Percentiles rank a stretch among this genome's conserved stretches.
Evolutionary conservation across 2,888 invertebrate species (phyloP).

Genomic region (Drosophila emarginata): DNA sequence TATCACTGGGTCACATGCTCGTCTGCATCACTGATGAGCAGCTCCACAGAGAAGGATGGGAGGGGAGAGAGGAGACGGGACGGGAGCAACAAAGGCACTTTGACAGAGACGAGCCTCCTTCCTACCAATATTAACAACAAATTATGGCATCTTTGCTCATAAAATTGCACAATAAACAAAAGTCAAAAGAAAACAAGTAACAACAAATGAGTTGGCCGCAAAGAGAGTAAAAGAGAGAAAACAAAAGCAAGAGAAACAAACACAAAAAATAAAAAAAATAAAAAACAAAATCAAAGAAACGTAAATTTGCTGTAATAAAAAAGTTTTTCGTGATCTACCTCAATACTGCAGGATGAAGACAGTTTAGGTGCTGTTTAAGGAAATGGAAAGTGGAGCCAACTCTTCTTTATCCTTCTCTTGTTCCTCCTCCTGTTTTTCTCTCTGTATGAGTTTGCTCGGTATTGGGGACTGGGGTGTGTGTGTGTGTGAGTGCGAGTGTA

Average conservation of each 20-base stretch:
- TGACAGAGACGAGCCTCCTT: constrained; percentile 42
- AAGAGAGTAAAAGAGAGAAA: constrained; percentile 31
- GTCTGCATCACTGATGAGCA: constrained; percentile 77
- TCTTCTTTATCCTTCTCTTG: constrained; percentile 7
- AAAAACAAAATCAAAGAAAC: constrained; percentile 25
- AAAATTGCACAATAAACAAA: constrained; percentile 75
- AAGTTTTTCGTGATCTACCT: constrained; percentile 78
- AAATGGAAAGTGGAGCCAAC: constrained; percentile 66
- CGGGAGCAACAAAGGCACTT: constrained; percentile 15
- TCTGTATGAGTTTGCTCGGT: background rate
- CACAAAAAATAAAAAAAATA: constrained; percentile 24
- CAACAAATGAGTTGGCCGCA: constrained; percentile 12
- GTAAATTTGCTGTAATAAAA: constrained; percentile 71
- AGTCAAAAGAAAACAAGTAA: constrained; percentile 31
- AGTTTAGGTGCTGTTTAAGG: constrained; percentile 30
- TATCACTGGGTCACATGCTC: constrained; percentile 77
- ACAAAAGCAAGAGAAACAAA: constrained; percentile 51
- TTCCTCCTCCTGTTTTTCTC: background rate
- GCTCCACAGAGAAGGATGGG: constrained; percentile 17
- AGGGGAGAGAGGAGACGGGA: background rate
- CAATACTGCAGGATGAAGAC: constrained; percentile 53
- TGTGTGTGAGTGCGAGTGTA: constrained; percentile 32
- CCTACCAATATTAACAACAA: constrained; percentile 71
- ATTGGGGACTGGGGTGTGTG: constrained; percentile 18
- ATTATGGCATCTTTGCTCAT: constrained; percentile 69